Base-by-base conservation (phyloP, 1,140 invertebrate genomes). In the Andricus grossulariae region DNA sequence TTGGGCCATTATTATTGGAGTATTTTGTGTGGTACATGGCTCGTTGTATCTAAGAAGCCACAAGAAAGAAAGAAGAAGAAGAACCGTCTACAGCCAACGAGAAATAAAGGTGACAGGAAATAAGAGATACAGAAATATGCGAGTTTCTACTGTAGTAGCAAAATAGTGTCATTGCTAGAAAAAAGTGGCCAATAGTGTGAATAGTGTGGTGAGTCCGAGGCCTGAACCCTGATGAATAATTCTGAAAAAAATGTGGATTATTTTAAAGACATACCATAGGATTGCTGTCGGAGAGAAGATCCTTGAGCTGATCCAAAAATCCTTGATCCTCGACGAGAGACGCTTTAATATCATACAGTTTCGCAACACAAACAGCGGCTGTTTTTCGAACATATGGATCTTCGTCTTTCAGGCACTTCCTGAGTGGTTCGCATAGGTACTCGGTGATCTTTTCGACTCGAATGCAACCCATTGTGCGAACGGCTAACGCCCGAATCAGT, bases 371-470 rank as follows among this genome's bases (percentile, higher is more conserved):
- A 45, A 99, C 98, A 13, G 99, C 99, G 18, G 99, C 99, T 3
- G 99, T 99, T 93, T 99, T 99, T 71, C 99, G 93, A 0, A 99
- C 99, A 92, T 99, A 99, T 0, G 99, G 99, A 93, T 99, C 99
- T 90, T 99, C 99, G 92, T 99, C 99, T 90, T 98, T 98, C 82
- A 99, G 93, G 92, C 99, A 99, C 90, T 99, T 99, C 70, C 99
- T 92, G 77, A 99, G 92, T 5, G 99, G 99, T 89, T 99, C 99
- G 92, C 99, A 99, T 11, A 99, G 92, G 92, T 99, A 99, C 92
- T 99, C 99, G 3, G 99, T 99, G 85, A 99, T 99, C 92, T 99
- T 99, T 92, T 99, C 99, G 66, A 99, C 99, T 66, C 99, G 94
- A 87, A 99, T 99, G 89, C 99, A 99, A 54, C 99, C 99, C 99